These are phyloP conservation scores for Leptinotarsa haldemani DNA, from an alignment of 2,888 invertebrate species.

Conservation along the genomic window DNA sequence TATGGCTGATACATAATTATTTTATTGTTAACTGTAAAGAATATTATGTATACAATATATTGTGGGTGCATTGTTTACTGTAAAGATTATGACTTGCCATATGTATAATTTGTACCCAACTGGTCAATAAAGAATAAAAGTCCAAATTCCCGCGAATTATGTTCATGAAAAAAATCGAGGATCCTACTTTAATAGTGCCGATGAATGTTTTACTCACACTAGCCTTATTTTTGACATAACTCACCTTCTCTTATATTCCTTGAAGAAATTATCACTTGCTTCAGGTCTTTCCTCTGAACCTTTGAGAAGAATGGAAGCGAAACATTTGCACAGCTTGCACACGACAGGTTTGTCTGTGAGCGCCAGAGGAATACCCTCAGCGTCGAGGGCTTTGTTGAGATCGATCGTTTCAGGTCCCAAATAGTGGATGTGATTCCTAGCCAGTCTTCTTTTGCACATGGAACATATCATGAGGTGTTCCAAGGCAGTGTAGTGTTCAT, in stretches of 20 bases:
- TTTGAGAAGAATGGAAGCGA: conserved; percentile 78
- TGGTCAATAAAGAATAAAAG: too few species aligned
- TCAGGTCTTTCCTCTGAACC: conserved; percentile 67
- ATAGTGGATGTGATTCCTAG: conserved; percentile 81
- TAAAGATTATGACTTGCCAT: too few species aligned
- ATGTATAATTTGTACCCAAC: too few species aligned
- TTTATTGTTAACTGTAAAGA: too few species aligned
- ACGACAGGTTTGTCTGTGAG: conserved; percentile 78
- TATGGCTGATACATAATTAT: too few species aligned
- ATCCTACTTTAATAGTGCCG: too few species aligned
- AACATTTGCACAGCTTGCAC: conserved; percentile 85
- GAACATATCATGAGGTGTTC: conserved; percentile 82
- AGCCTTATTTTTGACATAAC: conserved; percentile 26
- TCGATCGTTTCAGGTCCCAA: conserved; percentile 70
- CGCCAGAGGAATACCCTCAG: conserved; percentile 76
- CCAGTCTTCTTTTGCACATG: conserved; percentile 80
- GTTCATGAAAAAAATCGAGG: too few species aligned
- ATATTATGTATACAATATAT: too few species aligned
- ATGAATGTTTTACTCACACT: too few species aligned
- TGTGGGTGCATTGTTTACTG: too few species aligned
- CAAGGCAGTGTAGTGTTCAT: conserved; percentile 76
- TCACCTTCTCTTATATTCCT: conserved; percentile 74
- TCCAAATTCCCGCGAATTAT: too few species aligned
- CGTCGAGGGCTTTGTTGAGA: conserved; percentile 68
- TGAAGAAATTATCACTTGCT: conserved; percentile 69